Evolutionary conservation across 2,888 invertebrate genomes (phyloP).

Genomic region (Eupithecia abbreviata): DNA sequence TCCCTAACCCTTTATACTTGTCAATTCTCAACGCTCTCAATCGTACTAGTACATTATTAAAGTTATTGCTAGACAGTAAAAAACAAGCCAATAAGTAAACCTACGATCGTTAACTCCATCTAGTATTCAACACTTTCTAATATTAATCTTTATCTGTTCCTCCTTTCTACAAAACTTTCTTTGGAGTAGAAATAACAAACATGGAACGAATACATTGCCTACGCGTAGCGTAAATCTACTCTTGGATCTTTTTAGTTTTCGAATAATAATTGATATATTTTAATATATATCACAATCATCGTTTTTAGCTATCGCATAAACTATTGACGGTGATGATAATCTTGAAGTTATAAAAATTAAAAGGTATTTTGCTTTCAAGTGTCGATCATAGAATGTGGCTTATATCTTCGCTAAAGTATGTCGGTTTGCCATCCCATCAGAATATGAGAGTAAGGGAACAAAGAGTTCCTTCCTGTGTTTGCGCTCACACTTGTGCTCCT

Average conservation of each 20-base stretch:
- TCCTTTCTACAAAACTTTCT: constrained; percentile 29
- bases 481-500: not conserved
- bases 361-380: not conserved
- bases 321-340: not conserved
- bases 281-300: not conserved
- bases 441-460: not conserved
- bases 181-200: not conserved
- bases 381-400: not conserved
- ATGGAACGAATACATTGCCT: not conserved
- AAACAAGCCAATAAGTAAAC: not conserved
- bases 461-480: not conserved
- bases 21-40: not conserved
- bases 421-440: not conserved
- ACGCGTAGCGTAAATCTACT: not conserved
- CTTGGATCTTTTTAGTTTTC: not conserved
- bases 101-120: constrained; percentile 16
- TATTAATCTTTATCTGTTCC: constrained; percentile 27
- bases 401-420: not conserved
- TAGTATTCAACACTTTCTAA: constrained; percentile 29
- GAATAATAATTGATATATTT: too few relatives aligned
- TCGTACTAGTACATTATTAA: not conserved
- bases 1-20: not conserved
- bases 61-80: not conserved
- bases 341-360: not conserved
- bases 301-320: not conserved